phyloP scores from a whole-genome alignment of 2,797 vertebrate species.

The Phalanger gymnotis region DNA sequence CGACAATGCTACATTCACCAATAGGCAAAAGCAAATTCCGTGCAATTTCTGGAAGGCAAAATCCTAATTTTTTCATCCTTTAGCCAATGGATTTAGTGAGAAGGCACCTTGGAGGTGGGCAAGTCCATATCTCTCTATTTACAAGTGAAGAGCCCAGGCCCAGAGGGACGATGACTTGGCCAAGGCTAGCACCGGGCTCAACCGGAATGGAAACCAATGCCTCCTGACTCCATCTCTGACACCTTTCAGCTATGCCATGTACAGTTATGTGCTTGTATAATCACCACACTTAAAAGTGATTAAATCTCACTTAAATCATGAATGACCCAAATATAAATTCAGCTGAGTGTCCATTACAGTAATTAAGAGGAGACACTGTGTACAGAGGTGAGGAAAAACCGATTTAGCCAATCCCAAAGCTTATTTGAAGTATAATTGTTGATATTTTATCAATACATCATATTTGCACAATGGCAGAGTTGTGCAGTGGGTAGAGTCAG shows the following conservation, averaged over 20 bases:
- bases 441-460: conserved; percentile 12
- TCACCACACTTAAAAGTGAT: conserved; percentile 15
- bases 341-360: conserved; percentile 1
- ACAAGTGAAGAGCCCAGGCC: background rate
- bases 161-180: background rate
- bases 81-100: background rate
- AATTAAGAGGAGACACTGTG: conserved; percentile 22
- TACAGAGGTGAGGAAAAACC: conserved; percentile 43
- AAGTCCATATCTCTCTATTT: background rate
- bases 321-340: conserved; percentile 7
- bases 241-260: background rate
- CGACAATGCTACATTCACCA: background rate
- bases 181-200: background rate
- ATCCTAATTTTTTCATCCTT: conserved; percentile 13
- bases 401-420: conserved; percentile 51
- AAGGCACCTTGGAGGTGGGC: background rate
- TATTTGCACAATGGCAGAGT: background rate
- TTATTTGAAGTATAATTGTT: background rate
- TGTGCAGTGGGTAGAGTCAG: background rate
- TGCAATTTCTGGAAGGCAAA: conserved; percentile 32
- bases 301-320: conserved; percentile 46
- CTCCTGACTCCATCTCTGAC: background rate
- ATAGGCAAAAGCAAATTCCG: background rate
- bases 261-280: background rate
- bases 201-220: background rate